Evolutionary conservation across 1,140 invertebrate genomes (phyloP).

Genomic region (Frieseomelitta varia): DNA sequence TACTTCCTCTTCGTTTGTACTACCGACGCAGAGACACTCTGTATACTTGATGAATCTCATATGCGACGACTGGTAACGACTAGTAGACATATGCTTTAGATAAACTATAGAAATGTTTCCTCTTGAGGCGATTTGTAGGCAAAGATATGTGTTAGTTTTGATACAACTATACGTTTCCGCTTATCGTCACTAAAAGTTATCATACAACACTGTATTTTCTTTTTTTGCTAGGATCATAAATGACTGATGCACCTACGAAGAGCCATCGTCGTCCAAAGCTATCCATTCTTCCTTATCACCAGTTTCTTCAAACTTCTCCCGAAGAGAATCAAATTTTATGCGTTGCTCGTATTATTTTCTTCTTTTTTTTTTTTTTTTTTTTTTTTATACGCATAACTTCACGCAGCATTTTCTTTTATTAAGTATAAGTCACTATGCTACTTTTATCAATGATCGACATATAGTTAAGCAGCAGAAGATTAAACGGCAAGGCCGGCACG

Average conservation of each 20-base stretch:
- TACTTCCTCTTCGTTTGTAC: too few species aligned
- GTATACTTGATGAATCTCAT: too few species aligned
- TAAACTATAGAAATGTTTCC: too few species aligned
- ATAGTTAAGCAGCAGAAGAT: not conserved
- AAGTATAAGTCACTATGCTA: conserved; percentile 1
- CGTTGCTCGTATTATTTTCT: not conserved
- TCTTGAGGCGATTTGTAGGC: too few species aligned
- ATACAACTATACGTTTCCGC: too few species aligned
- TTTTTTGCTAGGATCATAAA: conserved; percentile 6
- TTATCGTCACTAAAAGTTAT: too few species aligned
- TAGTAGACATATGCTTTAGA: too few species aligned
- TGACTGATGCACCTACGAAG: not conserved
- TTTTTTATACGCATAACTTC: conserved; percentile 1
- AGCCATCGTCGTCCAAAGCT: not conserved
- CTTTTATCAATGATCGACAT: not conserved
- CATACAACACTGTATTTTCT: too few species aligned
- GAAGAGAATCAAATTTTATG: not conserved
- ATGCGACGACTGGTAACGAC: too few species aligned
- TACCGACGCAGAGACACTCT: too few species aligned
- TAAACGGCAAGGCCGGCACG: not conserved
- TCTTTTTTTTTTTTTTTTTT: not conserved
- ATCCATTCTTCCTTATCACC: not conserved
- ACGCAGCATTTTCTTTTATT: not conserved
- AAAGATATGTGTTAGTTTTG: too few species aligned
- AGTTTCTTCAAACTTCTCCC: not conserved